phyloP scores from a whole-genome alignment of 2,888 invertebrate species.

The Branchellion lobata region DNA sequence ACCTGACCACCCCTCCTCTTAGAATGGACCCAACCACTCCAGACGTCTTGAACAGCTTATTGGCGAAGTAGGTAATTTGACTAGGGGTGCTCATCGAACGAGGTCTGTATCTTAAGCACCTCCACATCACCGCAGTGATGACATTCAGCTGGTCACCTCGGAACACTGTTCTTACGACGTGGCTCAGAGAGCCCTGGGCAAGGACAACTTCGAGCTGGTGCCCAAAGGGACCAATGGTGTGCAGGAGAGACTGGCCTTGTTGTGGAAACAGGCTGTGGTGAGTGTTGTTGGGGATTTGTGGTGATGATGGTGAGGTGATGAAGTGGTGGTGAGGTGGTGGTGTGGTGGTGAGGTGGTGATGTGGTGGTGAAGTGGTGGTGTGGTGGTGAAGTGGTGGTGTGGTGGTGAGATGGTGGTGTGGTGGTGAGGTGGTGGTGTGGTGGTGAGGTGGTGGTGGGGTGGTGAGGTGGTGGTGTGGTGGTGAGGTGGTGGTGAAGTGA shows the following conservation, averaged over 20 bases:
- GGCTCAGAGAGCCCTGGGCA: constrained; percentile 84
- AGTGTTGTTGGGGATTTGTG: constrained; percentile 46
- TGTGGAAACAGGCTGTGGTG: constrained; percentile 86
- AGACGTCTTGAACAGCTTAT: constrained; percentile 76
- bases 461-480: neutral
- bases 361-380: neutral
- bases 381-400: neutral
- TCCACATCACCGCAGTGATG: constrained; percentile 73
- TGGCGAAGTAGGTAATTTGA: constrained; percentile 72
- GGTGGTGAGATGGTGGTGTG: neutral
- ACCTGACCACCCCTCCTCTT: constrained; percentile 90
- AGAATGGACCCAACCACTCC: constrained; percentile 87
- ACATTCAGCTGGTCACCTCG: constrained; percentile 86
- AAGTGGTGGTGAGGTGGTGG: neutral
- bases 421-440: neutral
- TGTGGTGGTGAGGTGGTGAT: no score
- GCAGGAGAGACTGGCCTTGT: constrained; percentile 89
- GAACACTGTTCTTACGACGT: constrained; percentile 94
- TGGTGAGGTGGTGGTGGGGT: neutral
- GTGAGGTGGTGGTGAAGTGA: neutral
- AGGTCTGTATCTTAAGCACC: neutral
- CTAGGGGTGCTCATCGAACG: constrained; percentile 61
- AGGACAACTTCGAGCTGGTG: constrained; percentile 84
- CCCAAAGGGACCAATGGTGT: constrained; percentile 97
- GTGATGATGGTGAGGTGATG: neutral